Evolutionary conservation across 2,888 invertebrate species (phyloP).

Genomic region (Yponomeuta malinellus): DNA sequence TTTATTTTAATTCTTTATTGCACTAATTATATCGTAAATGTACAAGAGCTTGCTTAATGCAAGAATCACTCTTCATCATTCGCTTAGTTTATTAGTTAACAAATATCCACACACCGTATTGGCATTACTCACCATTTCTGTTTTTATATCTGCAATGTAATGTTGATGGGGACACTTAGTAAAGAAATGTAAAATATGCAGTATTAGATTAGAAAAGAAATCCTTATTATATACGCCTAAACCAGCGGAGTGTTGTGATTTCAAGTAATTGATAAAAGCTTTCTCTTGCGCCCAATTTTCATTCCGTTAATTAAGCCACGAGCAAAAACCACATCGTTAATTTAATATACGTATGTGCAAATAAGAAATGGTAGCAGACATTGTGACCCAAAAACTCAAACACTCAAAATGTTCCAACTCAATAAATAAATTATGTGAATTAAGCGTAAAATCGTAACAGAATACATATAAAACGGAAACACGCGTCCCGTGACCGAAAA

Average conservation of each 20-base stretch:
- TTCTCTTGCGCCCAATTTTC: neutral
- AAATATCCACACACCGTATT: too few species aligned
- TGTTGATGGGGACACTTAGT: too few species aligned
- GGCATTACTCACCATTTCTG: too few species aligned
- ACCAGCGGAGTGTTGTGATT: neutral
- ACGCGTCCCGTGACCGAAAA: slow-evolving; percentile 17
- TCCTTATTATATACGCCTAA: too few species aligned
- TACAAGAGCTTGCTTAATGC: too few species aligned
- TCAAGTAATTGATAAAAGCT: neutral
- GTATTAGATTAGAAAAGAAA: too few species aligned
- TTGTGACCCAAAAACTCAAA: slow-evolving; percentile 5
- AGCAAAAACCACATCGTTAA: neutral
- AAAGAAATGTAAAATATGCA: too few species aligned
- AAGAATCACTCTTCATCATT: too few species aligned
- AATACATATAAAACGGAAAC: slow-evolving; percentile 16
- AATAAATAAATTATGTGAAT: slow-evolving; percentile 15
- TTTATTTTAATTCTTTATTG: too few species aligned
- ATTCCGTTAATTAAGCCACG: neutral
- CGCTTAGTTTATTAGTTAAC: too few species aligned
- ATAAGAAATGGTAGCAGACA: neutral
- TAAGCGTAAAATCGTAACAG: slow-evolving; percentile 15
- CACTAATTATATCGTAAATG: too few species aligned
- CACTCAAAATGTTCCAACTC: slow-evolving; percentile 14
- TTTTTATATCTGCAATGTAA: too few species aligned
- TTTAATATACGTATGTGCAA: neutral